A percentile compares a stretch with the other conserved stretches of the same genome.
Evolutionary conservation across 2,888 invertebrate species (phyloP).

Genomic region (Heterodera filipjevi): DNA sequence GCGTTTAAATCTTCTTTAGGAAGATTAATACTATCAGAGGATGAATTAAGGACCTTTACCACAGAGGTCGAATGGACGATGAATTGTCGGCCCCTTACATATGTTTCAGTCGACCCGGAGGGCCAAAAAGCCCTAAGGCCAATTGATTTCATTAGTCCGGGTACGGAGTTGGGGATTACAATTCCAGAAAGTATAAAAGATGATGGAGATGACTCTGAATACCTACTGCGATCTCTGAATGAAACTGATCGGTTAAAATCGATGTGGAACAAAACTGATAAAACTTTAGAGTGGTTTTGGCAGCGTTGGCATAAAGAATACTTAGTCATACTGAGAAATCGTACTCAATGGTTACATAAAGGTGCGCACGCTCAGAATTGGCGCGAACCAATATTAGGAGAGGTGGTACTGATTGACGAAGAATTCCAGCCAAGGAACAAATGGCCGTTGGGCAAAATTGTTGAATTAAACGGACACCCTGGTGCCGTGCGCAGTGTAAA

Average conservation of each 20-base stretch:
- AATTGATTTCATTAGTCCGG: conserved; percentile 24
- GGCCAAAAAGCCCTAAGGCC: background rate
- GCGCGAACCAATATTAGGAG: background rate
- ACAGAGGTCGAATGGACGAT: conserved; percentile 26
- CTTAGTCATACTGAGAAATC: background rate
- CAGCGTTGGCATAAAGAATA: background rate
- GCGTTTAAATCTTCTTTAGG: background rate
- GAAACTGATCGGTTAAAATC: too few relatives aligned
- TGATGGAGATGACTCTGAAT: too few relatives aligned
- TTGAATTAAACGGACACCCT: background rate
- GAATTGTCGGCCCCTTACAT: conserved; percentile 21
- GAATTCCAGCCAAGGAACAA: background rate
- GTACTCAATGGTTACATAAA: background rate
- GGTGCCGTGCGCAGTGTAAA: background rate
- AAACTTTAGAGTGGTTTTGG: background rate
- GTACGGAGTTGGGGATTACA: too few relatives aligned
- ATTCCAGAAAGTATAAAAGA: too few relatives aligned
- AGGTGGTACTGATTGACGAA: conserved; percentile 4
- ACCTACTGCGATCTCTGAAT: too few relatives aligned
- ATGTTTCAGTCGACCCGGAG: background rate
- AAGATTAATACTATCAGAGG: background rate
- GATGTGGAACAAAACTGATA: background rate
- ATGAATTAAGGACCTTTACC: conserved; percentile 25
- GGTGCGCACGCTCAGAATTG: background rate
- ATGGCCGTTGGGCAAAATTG: conserved; percentile 5